Evolutionary conservation across 1,140 invertebrate genomes (phyloP).

Genomic region (Ceratoteleas bidentatus): DNA sequence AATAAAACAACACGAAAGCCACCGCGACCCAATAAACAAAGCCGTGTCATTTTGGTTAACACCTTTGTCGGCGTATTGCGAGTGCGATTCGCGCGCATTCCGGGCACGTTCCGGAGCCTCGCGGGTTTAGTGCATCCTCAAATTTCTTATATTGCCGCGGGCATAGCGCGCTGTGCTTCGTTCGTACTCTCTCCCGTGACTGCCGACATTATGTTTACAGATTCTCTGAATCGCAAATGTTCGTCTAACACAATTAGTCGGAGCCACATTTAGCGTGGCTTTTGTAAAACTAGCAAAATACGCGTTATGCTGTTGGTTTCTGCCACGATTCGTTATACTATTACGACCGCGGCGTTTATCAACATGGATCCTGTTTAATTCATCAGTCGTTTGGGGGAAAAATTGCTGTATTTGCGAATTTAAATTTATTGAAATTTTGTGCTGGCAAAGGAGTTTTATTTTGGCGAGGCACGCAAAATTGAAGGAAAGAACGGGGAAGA

Average conservation of each 20-base stretch:
- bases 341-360: constrained; percentile 11
- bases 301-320: constrained; percentile 4
- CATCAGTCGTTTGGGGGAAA: constrained; percentile 4
- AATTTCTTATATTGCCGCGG: constrained; percentile 23
- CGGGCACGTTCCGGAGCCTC: neutral
- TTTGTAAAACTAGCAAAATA: constrained; percentile 24
- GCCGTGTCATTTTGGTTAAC: constrained; percentile 35
- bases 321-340: constrained; percentile 6
- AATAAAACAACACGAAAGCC: constrained; percentile 4
- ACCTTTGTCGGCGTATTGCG: constrained; percentile 8
- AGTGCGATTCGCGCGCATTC: neutral
- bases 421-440: constrained; percentile 31
- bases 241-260: constrained; percentile 36
- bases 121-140: constrained; percentile 18
- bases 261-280: constrained; percentile 13
- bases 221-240: constrained; percentile 35
- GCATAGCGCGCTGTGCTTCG: neutral
- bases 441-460: too few species aligned
- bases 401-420: constrained; percentile 17
- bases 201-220: constrained; percentile 15
- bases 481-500: too few species aligned
- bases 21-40: constrained; percentile 27
- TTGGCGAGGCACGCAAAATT: too few species aligned
- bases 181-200: neutral
- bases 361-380: constrained; percentile 21